These are phyloP conservation scores for Periophthalmus magnuspinnatus DNA, from an alignment of 2,797 vertebrate genomes.

Conservation along the genomic window DNA sequence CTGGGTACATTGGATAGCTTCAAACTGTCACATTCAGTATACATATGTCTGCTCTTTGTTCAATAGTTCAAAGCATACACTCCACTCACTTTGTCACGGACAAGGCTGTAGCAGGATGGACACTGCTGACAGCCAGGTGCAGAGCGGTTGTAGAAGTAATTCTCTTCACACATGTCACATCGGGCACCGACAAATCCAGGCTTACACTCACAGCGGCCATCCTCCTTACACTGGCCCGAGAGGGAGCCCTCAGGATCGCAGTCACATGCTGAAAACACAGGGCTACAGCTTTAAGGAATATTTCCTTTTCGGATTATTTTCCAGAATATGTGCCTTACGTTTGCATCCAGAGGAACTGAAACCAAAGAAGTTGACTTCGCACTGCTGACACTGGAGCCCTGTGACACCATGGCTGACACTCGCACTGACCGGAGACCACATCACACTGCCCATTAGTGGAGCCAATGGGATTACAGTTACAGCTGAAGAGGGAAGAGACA, in stretches of 20 bases:
- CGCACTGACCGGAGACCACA: conserved; percentile 87
- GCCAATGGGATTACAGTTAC: conserved; percentile 88
- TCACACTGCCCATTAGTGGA: conserved; percentile 94
- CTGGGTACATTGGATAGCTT: no score
- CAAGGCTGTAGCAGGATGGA: conserved; percentile 91
- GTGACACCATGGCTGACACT: conserved; percentile 92
- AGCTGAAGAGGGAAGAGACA: conserved; percentile 72
- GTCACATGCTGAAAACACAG: conserved; percentile 84
- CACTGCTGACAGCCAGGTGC: conserved; percentile 93
- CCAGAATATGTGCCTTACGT: conserved; percentile 79
- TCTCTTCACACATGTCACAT: conserved; percentile 96
- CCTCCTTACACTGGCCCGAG: conserved; percentile 86
- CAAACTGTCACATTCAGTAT: no score
- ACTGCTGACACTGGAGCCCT: conserved; percentile 84
- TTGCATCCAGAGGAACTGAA: conserved; percentile 93
- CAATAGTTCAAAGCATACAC: background rate
- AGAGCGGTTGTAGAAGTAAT: conserved; percentile 96
- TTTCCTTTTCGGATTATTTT: background rate
- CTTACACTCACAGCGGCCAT: conserved; percentile 87
- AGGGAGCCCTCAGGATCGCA: conserved; percentile 90
- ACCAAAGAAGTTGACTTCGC: conserved; percentile 92
- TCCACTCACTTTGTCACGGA: conserved; percentile 90
- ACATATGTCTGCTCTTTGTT: no score
- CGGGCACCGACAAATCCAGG: conserved; percentile 90
- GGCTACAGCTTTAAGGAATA: no score